These are phyloP conservation scores for Drosophila bocqueti DNA, from an alignment of 1,140 invertebrate species.

Conservation along the genomic window DNA sequence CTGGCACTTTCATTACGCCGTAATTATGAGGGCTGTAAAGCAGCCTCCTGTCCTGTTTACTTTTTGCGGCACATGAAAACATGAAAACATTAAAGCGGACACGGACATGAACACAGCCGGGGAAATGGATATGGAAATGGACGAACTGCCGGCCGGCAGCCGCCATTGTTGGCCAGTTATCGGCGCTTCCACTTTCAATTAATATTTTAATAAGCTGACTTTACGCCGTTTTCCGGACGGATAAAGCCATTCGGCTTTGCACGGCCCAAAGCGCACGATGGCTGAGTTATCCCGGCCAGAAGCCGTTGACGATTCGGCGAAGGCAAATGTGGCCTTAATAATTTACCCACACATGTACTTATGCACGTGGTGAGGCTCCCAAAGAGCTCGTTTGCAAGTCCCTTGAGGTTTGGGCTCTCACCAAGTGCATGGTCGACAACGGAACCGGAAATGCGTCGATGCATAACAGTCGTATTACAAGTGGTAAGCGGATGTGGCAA, in stretches of 20 bases:
- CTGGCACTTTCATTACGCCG: conserved; percentile 68
- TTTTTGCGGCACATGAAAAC: conserved; percentile 36
- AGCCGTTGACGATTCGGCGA: conserved; percentile 8
- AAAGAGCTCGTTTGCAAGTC: conserved; percentile 25
- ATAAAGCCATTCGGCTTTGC: conserved; percentile 77
- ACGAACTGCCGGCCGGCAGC: conserved; percentile 12
- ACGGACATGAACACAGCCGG: conserved; percentile 9
- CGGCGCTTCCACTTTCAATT: conserved; percentile 75
- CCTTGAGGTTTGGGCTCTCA: conserved; percentile 14
- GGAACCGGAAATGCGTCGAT: conserved; percentile 71
- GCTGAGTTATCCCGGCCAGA: not conserved
- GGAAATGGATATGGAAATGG: conserved; percentile 19
- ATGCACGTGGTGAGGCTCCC: conserved; percentile 5
- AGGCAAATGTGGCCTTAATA: conserved; percentile 62
- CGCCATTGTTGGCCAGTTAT: conserved; percentile 61
- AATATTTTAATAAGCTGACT: conserved; percentile 82
- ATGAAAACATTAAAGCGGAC: conserved; percentile 15
- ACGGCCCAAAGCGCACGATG: conserved; percentile 54
- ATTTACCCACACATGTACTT: conserved; percentile 40
- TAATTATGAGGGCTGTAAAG: conserved; percentile 71
- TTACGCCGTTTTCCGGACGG: conserved; percentile 71
- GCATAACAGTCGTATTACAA: conserved; percentile 51
- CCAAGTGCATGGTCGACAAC: conserved; percentile 21
- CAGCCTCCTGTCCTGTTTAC: conserved; percentile 49
- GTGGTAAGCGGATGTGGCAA: not conserved